phyloP scores from a whole-genome alignment of 2,113 vertebrate species.

The Macroglossus sobrinus region DNA sequence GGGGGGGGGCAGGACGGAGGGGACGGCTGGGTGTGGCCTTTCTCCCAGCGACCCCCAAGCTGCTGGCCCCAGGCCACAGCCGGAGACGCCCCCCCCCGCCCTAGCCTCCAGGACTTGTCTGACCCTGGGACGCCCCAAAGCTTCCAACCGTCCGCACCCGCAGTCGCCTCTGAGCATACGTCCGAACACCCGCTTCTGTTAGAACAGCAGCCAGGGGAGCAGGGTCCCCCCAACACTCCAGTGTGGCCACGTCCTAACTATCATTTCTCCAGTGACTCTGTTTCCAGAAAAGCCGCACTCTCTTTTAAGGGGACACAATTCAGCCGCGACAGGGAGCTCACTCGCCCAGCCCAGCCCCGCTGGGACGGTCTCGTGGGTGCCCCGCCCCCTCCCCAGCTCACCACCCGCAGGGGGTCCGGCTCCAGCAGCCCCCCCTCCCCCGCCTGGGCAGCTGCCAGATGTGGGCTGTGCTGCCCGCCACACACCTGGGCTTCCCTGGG shows the following conservation, averaged over 20 bases:
- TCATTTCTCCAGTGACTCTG: background rate
- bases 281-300: background rate
- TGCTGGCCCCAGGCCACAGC: background rate
- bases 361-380: background rate
- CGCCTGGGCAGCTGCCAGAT: accelerated
- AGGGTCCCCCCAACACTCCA: background rate
- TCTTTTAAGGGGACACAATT: background rate
- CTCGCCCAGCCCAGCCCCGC: accelerated
- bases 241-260: background rate
- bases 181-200: accelerated
- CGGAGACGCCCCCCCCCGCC: accelerated
- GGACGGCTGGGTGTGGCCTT: accelerated
- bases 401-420: background rate
- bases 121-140: background rate
- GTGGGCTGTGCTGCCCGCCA: background rate
- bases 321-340: background rate
- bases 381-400: background rate
- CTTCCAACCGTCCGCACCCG: accelerated
- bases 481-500: background rate
- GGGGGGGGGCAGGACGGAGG: too few relatives aligned
- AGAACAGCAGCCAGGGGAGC: too few relatives aligned
- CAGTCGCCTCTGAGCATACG: accelerated
- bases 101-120: background rate
- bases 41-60: accelerated
- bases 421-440: background rate